A percentile compares a stretch with the other conserved stretches of the same genome.
These are phyloP conservation scores for Drosophila subpulchrella DNA, from an alignment of 1,140 invertebrate species.

Conservation along the genomic window DNA sequence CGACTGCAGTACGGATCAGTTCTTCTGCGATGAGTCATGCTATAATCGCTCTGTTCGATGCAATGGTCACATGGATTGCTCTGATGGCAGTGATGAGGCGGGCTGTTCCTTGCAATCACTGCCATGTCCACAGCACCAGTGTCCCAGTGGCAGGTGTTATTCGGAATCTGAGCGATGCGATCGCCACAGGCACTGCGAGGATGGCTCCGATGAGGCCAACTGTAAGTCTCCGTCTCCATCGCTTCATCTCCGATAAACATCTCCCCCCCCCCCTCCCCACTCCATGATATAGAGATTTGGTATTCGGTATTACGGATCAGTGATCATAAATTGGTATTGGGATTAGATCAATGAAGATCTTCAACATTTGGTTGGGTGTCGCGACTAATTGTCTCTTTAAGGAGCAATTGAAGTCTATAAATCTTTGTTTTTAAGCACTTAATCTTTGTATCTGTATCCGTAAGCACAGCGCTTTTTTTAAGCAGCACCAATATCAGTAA, in stretches of 20 bases:
- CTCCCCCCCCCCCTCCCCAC: not conserved
- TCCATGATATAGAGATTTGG: not conserved
- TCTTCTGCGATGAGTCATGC: conserved; percentile 85
- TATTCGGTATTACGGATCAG: not conserved
- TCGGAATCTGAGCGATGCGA: conserved; percentile 85
- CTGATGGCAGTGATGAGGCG: conserved; percentile 85
- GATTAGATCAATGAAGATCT: not conserved
- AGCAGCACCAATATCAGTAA: conserved; percentile 4
- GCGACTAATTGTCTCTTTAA: not conserved
- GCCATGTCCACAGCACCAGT: conserved; percentile 73
- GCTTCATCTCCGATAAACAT: conserved; percentile 5
- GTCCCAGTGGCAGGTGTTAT: conserved; percentile 77
- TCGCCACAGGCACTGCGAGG: conserved; percentile 86
- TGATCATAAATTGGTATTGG: not conserved
- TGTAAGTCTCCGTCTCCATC: conserved; percentile 85
- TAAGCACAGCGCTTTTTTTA: conserved; percentile 14
- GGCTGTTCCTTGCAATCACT: conserved; percentile 29
- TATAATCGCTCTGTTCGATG: conserved; percentile 85
- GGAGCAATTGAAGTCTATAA: not conserved
- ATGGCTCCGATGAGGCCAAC: conserved; percentile 87
- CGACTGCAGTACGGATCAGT: conserved; percentile 83
- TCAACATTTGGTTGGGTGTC: not conserved
- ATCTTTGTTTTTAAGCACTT: conserved; percentile 2
- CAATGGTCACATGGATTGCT: conserved; percentile 85
- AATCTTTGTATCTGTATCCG: conserved; percentile 2